Base-by-base conservation (phyloP, 2,888 invertebrate genomes). In the Archips xylosteana region DNA sequence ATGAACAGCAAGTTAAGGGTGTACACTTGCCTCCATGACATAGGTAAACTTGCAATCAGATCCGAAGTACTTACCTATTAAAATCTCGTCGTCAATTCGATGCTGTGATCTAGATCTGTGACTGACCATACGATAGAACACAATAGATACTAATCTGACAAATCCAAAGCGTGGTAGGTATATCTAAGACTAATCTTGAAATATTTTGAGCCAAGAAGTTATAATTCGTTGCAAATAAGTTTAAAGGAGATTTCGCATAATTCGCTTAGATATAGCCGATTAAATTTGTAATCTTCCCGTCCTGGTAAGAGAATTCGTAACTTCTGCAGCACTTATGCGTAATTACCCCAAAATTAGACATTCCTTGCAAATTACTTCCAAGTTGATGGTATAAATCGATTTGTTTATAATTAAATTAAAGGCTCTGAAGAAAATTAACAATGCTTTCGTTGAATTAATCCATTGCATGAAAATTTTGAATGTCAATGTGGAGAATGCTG, bases 321-420 rank as follows among this genome's bases (percentile, higher is more conserved):
- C 70, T 70, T 64, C 47, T 59, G 64, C 47, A 59, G 36, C 64
- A 64, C 70, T 71, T 70, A 70, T 64, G 64, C 70, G 49, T 70
- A 73, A 71, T 57, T 59, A 66, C 64, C 65, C 60, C 54, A 45
- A 70, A 69, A 69, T 75, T 73, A 72, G 77, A 77, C 68, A 75
- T 76, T 78, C 75, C 68, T 54, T 75, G 71, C 32, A 78, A 79
- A 78, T 78, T 76, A 77, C 75, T 75, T 75, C 74, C 70, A 66
- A 72, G 76, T 75, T 76, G 78, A 79, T 76, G 65, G 77, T 75
- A 76, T 76, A 81, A 82, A 79, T 78, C 78, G 81, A 79, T 81
- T 79, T 77, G 76, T 80, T 77, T 79, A 78, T 81, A 79, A 80
- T 79, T 78, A 77, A 79, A 80, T 81, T 78, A 78, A 76, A 75